These are phyloP conservation scores for Chrysochloris asiatica DNA, from an alignment of 2,113 vertebrate species.

Conservation along the genomic window DNA sequence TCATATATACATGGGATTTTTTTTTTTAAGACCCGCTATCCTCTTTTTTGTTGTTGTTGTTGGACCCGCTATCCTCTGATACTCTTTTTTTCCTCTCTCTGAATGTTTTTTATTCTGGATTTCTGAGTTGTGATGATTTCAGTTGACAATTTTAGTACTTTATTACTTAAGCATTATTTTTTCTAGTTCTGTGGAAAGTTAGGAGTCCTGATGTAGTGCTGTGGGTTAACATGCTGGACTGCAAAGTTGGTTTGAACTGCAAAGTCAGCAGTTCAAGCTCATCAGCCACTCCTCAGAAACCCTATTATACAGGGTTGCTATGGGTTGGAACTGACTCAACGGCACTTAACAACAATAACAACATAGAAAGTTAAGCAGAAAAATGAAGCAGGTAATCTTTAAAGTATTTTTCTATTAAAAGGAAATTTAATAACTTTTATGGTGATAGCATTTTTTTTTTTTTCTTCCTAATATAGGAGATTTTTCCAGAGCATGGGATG, in stretches of 20 bases:
- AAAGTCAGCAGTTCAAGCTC: too few species aligned
- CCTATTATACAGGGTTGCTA: too few species aligned
- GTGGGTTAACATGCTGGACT: too few species aligned
- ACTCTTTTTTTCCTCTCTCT: background rate
- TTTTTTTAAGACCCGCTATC: slow-evolving; percentile 28
- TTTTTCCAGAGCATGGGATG: slow-evolving; percentile 98
- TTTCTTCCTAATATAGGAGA: slow-evolving; percentile 87
- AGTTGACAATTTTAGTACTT: slow-evolving; percentile 1
- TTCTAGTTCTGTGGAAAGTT: slow-evolving; percentile 21
- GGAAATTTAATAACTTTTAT: slow-evolving; percentile 26
- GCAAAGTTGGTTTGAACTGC: too few species aligned
- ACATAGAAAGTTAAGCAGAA: slow-evolving; percentile 50
- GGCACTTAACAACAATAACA: too few species aligned
- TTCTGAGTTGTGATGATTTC: slow-evolving; percentile 45
- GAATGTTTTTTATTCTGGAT: background rate
- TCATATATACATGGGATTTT: too few species aligned
- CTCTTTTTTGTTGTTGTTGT: too few species aligned
- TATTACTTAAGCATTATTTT: background rate
- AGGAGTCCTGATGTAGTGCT: too few species aligned
- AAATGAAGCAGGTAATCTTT: slow-evolving; percentile 24
- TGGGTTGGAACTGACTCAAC: too few species aligned
- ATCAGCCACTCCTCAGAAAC: too few species aligned
- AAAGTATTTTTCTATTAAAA: slow-evolving; percentile 13
- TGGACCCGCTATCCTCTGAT: background rate
- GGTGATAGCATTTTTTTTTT: background rate